Conservation (phyloP, 2,797 vertebrate species). For the Onychomys torridus region DNA sequence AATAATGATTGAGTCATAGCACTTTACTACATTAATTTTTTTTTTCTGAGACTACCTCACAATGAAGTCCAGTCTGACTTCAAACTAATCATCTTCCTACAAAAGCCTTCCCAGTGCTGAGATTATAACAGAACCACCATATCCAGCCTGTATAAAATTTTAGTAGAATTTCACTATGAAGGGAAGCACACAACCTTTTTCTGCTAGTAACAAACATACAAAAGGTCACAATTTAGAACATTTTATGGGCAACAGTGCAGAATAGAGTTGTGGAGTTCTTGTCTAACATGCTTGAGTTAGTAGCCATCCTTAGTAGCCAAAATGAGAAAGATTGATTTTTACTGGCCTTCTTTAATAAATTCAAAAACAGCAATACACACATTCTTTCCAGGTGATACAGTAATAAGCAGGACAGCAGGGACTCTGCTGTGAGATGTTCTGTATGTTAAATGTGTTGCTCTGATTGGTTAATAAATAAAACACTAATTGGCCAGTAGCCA, state of each 20-base stretch:
- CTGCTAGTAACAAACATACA: not conserved
- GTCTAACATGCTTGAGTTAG: not conserved
- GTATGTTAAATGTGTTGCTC: too few species aligned
- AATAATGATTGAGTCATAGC: not conserved
- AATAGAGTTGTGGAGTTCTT: not conserved
- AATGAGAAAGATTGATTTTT: not conserved
- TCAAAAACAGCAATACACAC: not conserved
- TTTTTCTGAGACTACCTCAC: not conserved
- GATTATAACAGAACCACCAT: not conserved
- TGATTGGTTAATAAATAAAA: too few species aligned
- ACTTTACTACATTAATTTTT: constrained; percentile 12
- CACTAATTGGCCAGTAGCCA: too few species aligned
- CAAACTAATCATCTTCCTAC: not conserved
- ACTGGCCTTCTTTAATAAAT: constrained; percentile 5
- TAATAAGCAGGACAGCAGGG: not conserved
- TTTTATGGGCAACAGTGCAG: not conserved
- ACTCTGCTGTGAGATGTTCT: too few species aligned
- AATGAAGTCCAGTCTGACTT: not conserved
- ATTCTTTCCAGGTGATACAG: not conserved
- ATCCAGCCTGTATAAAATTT: not conserved
- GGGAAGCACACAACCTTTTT: not conserved
- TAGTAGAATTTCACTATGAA: constrained; percentile 12
- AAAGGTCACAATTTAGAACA: not conserved
- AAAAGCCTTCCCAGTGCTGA: not conserved
- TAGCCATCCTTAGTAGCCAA: not conserved